Conservation (phyloP, 2,888 invertebrate species). For the Eupithecia subumbrata region DNA sequence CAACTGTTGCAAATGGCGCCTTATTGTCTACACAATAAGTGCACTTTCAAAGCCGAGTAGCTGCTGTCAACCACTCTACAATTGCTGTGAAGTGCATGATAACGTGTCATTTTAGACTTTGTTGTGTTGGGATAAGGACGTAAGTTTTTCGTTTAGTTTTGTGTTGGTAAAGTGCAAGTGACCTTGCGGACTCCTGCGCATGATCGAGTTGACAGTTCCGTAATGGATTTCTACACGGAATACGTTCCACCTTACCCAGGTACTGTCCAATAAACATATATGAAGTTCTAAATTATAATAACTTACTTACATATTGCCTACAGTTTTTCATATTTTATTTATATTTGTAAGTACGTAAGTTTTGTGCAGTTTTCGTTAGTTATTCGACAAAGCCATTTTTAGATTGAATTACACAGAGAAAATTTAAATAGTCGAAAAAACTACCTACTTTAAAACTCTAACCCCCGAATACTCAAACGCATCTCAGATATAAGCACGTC, state of each 20-base stretch:
- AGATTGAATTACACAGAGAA: neutral
- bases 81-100: constrained; percentile 50
- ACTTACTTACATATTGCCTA: neutral
- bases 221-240: constrained; percentile 70
- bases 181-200: constrained; percentile 77
- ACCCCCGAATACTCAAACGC: too few species aligned
- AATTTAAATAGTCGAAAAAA: neutral
- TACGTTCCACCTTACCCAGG: constrained; percentile 64
- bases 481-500: too few species aligned
- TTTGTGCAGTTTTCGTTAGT: neutral
- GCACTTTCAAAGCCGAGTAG: constrained; percentile 46
- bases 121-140: constrained; percentile 58
- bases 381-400: neutral
- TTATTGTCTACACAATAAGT: constrained; percentile 55
- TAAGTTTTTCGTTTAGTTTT: constrained; percentile 46
- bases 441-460: too few species aligned
- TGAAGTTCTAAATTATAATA: neutral
- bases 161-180: constrained; percentile 64
- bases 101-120: constrained; percentile 48
- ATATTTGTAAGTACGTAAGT: too few species aligned
- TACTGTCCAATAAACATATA: constrained; percentile 47
- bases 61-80: constrained; percentile 47
- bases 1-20: constrained; percentile 52
- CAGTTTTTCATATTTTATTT: neutral
- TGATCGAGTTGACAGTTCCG: constrained; percentile 66